phyloP scores from a whole-genome alignment of 2,113 vertebrate genomes.

The Ictidomys tridecemlineatus region DNA sequence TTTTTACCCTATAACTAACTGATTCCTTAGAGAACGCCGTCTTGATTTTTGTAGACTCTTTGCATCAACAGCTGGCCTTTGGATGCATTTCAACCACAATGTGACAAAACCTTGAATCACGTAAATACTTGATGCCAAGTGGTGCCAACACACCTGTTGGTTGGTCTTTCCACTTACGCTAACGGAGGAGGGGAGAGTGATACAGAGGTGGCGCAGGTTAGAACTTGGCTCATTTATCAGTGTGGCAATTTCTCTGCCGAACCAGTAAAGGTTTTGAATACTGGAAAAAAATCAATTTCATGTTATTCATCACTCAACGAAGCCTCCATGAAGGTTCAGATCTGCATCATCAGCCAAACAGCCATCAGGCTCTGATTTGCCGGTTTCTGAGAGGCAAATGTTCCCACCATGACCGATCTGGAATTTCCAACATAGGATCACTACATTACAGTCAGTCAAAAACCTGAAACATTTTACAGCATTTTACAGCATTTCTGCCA shows the following conservation, averaged over 20 bases:
- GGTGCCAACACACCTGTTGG: neutral
- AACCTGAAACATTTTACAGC: too few species aligned
- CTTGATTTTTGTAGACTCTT: neutral
- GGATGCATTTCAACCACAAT: neutral
- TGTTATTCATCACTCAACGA: neutral
- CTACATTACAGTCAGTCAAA: neutral
- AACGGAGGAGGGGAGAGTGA: neutral
- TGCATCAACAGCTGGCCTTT: neutral
- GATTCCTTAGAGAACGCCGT: neutral
- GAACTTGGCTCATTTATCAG: neutral
- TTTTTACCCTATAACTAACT: neutral
- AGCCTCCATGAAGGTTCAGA: neutral
- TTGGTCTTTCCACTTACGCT: neutral
- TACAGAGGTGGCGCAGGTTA: neutral
- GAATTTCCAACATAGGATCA: neutral
- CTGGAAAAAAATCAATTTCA: neutral
- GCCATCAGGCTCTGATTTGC: neutral
- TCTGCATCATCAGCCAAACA: neutral
- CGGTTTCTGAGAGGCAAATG: neutral
- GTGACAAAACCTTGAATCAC: neutral
- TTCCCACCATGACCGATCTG: neutral
- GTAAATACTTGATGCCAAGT: neutral
- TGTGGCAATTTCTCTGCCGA: neutral
- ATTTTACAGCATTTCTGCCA: neutral
- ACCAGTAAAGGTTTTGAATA: neutral